Base-by-base conservation (phyloP, 2,888 invertebrate genomes). In the Sarcophaga rosellei region DNA sequence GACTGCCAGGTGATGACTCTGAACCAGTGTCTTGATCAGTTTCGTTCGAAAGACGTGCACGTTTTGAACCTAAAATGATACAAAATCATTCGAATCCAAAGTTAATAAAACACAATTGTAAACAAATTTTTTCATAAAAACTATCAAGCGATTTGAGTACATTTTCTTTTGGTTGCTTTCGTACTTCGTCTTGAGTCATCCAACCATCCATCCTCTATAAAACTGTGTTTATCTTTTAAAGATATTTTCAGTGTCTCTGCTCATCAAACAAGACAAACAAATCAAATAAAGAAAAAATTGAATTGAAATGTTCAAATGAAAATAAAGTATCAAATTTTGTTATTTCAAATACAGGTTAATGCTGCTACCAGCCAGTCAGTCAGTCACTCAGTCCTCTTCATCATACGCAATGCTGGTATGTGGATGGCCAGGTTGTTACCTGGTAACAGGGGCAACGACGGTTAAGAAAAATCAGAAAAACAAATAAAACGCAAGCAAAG, bases 21-120 rank as follows among this genome's bases (percentile, higher is more conserved):
- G 93, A 93, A 81, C 93, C 93, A 21, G 93, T 93, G 76, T 93
- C 93, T 88, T 92, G 93, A 88, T 93, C 93, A 17, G 93, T 93
- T 90, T 93, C 93, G 66, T 93, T 93, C 0, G 93, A 93, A 12
- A 92, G 90, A 12, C 92, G 91, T 44, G 92, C 93, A 21, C 93
- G 93, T 85, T 93, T 93, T 2, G 92, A 92, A 83, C 93, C 93
- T 93, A 87, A 62, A 89, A 88, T 6, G 8, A 35, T 35, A 35
- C 35, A 10, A 35, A 35, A 35, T 35, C 35, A 35, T 35, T 35
- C 45, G 25, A 23, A 74, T 57, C 0, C 25, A 57, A 73, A 1
- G 53, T 53, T 53, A 53, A 53, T 12, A 53, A 53, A 53, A 53
- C 12, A 53, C 15, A 53, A 53, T 12, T 15, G 53, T 53, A 12